Conservation (phyloP, 2,888 invertebrate genomes). For the Podotricha telesiphe region DNA sequence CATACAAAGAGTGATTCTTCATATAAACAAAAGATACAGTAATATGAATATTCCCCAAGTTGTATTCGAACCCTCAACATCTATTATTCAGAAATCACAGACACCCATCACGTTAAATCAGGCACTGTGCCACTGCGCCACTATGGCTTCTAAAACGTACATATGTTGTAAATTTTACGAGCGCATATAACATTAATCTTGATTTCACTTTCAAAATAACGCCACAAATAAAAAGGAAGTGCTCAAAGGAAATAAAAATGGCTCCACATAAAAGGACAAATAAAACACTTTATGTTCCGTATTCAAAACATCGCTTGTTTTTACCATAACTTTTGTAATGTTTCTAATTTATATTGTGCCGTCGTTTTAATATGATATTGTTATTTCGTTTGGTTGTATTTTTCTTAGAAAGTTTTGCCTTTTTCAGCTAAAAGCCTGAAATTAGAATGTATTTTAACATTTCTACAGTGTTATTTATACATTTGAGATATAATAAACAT, state of each 20-base stretch:
- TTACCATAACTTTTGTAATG: constrained; percentile 30
- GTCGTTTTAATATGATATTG: background rate
- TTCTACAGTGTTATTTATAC: too few relatives aligned
- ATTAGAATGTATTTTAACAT: too few relatives aligned
- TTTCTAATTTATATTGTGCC: constrained; percentile 18
- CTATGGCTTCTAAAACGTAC: background rate
- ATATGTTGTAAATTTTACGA: background rate
- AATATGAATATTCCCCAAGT: too few relatives aligned
- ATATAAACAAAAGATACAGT: too few relatives aligned
- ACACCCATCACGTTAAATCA: too few relatives aligned
- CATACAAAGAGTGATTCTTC: too few relatives aligned
- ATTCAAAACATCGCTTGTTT: constrained; percentile 21
- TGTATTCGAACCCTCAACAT: background rate
- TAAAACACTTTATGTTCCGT: constrained; percentile 35
- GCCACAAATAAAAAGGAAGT: constrained; percentile 23
- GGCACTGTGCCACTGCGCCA: background rate
- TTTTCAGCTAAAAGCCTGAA: too few relatives aligned
- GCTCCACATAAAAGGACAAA: constrained; percentile 32
- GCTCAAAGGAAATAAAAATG: constrained; percentile 5
- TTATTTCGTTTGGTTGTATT: background rate
- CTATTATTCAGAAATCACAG: too few relatives aligned
- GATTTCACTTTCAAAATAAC: constrained; percentile 28
- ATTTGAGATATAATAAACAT: too few relatives aligned
- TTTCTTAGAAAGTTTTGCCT: background rate
- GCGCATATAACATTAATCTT: constrained; percentile 16